A percentile compares a stretch with the other conserved stretches of the same genome.
phyloP scores from a whole-genome alignment of 2,797 vertebrate species.

The Neosilurus mollespiculum region DNA sequence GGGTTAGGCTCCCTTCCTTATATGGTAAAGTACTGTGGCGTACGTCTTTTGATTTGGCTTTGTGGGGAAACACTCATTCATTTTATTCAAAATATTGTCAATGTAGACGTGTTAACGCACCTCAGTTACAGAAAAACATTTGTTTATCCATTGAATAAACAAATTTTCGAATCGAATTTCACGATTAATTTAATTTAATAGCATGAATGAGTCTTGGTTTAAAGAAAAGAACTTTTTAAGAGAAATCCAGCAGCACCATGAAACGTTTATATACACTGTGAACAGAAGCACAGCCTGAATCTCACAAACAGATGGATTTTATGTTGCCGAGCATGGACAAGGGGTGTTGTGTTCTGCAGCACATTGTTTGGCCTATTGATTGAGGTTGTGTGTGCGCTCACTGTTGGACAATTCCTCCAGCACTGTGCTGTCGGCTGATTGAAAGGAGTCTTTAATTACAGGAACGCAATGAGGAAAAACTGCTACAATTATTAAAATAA shows the following conservation, averaged over 20 bases:
- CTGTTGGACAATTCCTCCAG: neutral
- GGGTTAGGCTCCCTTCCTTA: too few species aligned
- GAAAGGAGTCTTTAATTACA: constrained; percentile 19
- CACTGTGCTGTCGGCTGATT: neutral
- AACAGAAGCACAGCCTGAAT: neutral
- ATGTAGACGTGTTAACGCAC: too few species aligned
- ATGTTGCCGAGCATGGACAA: neutral
- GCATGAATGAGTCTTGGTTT: neutral
- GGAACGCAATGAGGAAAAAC: neutral
- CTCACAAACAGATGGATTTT: neutral
- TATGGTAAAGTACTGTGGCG: too few species aligned
- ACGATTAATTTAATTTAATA: too few species aligned
- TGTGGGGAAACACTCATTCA: too few species aligned
- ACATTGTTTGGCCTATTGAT: constrained; percentile 7
- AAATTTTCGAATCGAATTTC: too few species aligned
- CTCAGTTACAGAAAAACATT: too few species aligned
- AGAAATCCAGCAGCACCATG: neutral
- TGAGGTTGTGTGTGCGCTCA: neutral
- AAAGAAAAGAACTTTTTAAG: neutral
- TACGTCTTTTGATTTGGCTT: too few species aligned
- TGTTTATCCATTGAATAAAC: too few species aligned
- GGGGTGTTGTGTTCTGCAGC: neutral
- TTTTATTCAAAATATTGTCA: too few species aligned
- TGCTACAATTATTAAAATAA: neutral
- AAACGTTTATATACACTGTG: neutral